phyloP scores from a whole-genome alignment of 2,888 invertebrate species.

The Plusia festucae region DNA sequence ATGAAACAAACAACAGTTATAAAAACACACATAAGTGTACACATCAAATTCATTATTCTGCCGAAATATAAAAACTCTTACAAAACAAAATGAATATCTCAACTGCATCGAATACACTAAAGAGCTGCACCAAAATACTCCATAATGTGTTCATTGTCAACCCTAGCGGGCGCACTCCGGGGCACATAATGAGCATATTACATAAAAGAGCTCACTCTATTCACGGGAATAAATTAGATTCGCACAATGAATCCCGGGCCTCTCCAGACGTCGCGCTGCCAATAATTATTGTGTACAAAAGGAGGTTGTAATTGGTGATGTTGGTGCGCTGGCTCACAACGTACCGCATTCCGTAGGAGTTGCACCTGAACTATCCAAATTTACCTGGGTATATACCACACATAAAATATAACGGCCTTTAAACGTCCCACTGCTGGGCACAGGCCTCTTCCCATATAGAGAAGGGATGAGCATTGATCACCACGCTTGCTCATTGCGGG shows the following conservation, averaged over 20 bases:
- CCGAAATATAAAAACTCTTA: background rate
- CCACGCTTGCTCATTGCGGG: too few species aligned
- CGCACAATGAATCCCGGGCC: constrained; percentile 63
- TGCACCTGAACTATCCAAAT: too few species aligned
- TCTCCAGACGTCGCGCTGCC: constrained; percentile 51
- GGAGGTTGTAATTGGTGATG: constrained; percentile 49
- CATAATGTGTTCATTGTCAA: constrained; percentile 51
- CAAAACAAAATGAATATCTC: background rate
- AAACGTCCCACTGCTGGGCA: too few species aligned
- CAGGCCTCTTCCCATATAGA: too few species aligned
- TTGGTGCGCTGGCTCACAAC: background rate
- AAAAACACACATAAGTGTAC: background rate
- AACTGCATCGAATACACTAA: constrained; percentile 4
- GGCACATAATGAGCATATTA: constrained; percentile 76
- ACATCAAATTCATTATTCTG: background rate
- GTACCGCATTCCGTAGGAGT: background rate
- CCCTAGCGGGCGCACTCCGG: constrained; percentile 64
- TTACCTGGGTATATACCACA: too few species aligned
- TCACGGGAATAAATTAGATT: constrained; percentile 79
- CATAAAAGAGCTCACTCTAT: constrained; percentile 77
- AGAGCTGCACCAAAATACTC: constrained; percentile 38
- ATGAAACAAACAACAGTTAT: too few species aligned
- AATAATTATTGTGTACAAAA: constrained; percentile 58
- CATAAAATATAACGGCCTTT: too few species aligned
- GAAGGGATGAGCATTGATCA: too few species aligned